phyloP scores from a whole-genome alignment of 2,888 invertebrate species.

The Doris montereyensis region DNA sequence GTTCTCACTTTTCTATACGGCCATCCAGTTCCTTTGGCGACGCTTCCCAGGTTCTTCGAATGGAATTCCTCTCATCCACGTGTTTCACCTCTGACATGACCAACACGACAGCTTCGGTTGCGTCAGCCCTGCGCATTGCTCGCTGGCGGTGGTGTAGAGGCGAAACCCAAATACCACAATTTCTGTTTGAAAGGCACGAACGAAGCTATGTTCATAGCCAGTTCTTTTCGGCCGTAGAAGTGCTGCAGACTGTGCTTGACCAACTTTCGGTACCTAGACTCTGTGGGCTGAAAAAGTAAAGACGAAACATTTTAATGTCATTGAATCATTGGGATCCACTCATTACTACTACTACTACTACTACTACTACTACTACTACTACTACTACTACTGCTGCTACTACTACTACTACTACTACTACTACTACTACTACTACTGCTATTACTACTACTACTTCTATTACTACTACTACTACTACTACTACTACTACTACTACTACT shows the following conservation, averaged over 20 bases:
- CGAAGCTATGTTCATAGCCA: conserved; percentile 28
- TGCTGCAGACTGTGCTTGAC: conserved; percentile 36
- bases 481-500: too few relatives aligned
- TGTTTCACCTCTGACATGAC: conserved; percentile 50
- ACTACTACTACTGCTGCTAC: not conserved
- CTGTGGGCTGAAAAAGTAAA: conserved; percentile 21
- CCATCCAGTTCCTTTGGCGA: conserved; percentile 49
- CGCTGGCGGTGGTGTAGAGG: too few relatives aligned
- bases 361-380: conserved; percentile 14
- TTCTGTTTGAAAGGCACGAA: conserved; percentile 33
- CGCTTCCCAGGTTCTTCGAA: conserved; percentile 52
- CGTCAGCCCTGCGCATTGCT: too few relatives aligned
- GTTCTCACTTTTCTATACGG: conserved; percentile 34
- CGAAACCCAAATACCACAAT: conserved; percentile 24
- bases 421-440: conserved; percentile 15
- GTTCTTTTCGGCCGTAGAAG: conserved; percentile 32
- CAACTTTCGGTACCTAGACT: conserved; percentile 4
- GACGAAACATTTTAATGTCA: too few relatives aligned
- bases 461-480: conserved; percentile 22
- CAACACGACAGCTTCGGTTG: conserved; percentile 46
- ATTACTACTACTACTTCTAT: conserved; percentile 18
- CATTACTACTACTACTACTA: conserved; percentile 2
- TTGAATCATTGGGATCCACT: too few relatives aligned
- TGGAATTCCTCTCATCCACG: conserved; percentile 45
- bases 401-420: conserved; percentile 15